These are phyloP conservation scores for Cecropterus lyciades DNA, from an alignment of 1,140 invertebrate species.

Conservation along the genomic window DNA sequence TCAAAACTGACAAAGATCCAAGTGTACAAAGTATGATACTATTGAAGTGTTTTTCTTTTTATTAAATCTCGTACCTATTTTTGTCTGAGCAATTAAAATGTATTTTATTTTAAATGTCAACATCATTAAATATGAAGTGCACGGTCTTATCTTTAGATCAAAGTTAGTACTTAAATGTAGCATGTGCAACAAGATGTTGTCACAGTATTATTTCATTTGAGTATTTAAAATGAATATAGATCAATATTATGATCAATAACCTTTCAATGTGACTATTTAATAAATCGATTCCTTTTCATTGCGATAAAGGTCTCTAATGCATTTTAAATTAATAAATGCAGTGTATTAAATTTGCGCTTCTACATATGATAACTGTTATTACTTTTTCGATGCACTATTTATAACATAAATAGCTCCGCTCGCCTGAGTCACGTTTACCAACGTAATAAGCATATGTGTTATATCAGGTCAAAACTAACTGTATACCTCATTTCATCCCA, in stretches of 20 bases:
- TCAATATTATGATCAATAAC: conserved; percentile 15
- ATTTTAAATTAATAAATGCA: conserved; percentile 6
- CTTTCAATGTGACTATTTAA: conserved; percentile 4
- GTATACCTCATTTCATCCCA: too few species aligned
- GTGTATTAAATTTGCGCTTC: not conserved
- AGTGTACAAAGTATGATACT: too few species aligned
- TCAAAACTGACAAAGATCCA: too few species aligned
- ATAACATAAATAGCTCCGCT: too few species aligned
- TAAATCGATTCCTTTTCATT: conserved; percentile 11
- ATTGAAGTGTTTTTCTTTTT: too few species aligned
- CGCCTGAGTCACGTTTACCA: too few species aligned
- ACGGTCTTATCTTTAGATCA: conserved; percentile 38
- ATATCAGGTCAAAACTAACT: too few species aligned
- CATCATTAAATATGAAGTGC: conserved; percentile 29
- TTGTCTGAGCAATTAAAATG: conserved; percentile 27
- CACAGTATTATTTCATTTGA: conserved; percentile 3
- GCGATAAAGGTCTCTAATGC: not conserved
- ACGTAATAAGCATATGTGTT: too few species aligned
- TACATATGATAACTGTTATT: not conserved
- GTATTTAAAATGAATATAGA: conserved; percentile 4
- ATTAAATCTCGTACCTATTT: too few species aligned
- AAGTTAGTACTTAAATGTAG: conserved; percentile 29
- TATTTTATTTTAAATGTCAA: conserved; percentile 37
- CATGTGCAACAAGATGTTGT: conserved; percentile 8
- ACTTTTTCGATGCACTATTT: not conserved